Evolutionary conservation across 1,140 invertebrate species (phyloP), one percentile per base, ranked within the genome.

Genomic region (Aricia agestis): DNA sequence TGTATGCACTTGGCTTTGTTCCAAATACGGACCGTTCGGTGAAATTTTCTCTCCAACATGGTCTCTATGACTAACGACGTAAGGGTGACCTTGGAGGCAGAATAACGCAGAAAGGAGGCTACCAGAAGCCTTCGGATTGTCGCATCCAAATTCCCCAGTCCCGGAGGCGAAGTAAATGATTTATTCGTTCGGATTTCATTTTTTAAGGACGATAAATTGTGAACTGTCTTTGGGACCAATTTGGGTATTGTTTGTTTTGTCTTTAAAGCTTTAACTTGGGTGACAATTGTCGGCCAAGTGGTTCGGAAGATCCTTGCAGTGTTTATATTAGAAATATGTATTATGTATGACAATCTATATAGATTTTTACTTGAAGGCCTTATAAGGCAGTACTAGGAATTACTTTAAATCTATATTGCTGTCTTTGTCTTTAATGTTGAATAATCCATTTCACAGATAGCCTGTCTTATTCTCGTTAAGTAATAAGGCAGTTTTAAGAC

Each of bases 101-200:
- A 52, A 52, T 52, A 36, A 36, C 36, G 0, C 36, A 9, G 9
- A 36, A 36, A 6, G 36, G 36, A 36, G 36, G 5, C 9, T 36
- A 36, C 13, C 45, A 66, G 63, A 63, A 72, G 75, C 73, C 75
- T 74, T 68, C 59, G 65, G 68, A 71, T 73, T 71, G 76, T 71
- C 72, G 69, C 69, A 66, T 74, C 71, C 73, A 57, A 36, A 58
- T 69, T 70, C 13, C 69, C 69, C 59, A 63, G 57, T 18, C 59
- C 67, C 42, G 66, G 68, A 59, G 17, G 76, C 76, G 76, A 73
- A 77, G 76, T 70, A 77, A 75, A 75, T 75, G 73, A 77, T 77
- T 77, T 75, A 77, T 77, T 67, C 73, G 42, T 25, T 42, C 58
- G 63, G 31, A 65, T 67, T 58, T 52, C 58, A 57, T 63, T 63